Base-by-base conservation (phyloP, 1,140 invertebrate species). In the Heliconius himera region DNA sequence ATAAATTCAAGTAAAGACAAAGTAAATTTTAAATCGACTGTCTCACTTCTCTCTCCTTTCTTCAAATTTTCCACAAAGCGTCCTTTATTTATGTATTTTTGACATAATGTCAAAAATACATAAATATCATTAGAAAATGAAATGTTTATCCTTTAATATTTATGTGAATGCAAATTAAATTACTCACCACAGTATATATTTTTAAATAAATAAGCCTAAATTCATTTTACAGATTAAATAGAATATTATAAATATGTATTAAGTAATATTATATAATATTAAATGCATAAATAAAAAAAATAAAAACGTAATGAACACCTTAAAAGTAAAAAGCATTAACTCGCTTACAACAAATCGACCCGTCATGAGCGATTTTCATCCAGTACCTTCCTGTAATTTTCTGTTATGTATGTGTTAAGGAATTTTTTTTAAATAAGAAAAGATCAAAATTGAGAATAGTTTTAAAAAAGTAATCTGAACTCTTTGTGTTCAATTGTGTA, bases 391-490 rank as follows among this genome's bases (percentile, higher is more conserved):
- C 80, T 77, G 38, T 76, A 83, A 36, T 38, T 78, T 22, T 81
- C 82, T 83, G 79, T 36, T 60, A n/a, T 29, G 41, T 4, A n/a
- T 3, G 3, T n/a, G 16, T 80, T 80, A 73, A 83, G 70, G 70
- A 77, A 73, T 75, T 72, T 29, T 29, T 22, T 66, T 9, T 29
- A 16, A n/a, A 51, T 51, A 20, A 36, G 29, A 36, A 36, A 36
- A 1, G n/a, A n/a, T n/a, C n/a, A 36, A 36, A 36, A 36, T 36
- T 8, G 33, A 36, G 6, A 36, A 36, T 36, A 36, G 1, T 29
- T 36, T 36, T 6, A 36, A 36, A 36, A 1, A 36, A 36, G 6
- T 6, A 6, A 8, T 36, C 33, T 6, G 1, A 36, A 36, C 5
- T 0, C 13, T 46, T 46, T 46, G 41, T 8, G 38, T 8, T 41